A percentile compares a stretch with the other conserved stretches of the same genome.
Conservation (phyloP, 2,888 invertebrate genomes). For the Nebria brevicollis region DNA sequence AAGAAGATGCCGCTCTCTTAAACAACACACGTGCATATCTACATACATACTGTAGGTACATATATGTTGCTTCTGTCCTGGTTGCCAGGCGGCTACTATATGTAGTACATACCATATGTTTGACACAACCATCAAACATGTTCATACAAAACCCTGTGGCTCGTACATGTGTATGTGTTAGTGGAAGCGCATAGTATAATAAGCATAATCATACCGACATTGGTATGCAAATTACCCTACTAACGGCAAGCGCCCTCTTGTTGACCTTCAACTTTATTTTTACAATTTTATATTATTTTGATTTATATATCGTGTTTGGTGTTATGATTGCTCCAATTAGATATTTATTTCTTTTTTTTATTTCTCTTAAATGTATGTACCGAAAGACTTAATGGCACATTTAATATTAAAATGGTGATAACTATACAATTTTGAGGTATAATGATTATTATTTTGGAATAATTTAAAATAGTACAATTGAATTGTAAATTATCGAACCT, state of each 20-base stretch:
- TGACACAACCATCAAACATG: slow-evolving; percentile 11
- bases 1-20: slow-evolving; percentile 8
- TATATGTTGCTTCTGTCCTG: neutral
- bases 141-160: neutral
- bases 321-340: neutral
- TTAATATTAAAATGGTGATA: no score
- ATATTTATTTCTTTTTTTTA: neutral
- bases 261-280: neutral
- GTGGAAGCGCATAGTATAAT: slow-evolving; percentile 6
- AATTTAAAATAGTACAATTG: no score
- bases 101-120: neutral
- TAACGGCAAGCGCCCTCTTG: neutral
- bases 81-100: neutral
- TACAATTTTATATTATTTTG: neutral
- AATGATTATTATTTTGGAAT: no score
- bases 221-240: slow-evolving; percentile 15
- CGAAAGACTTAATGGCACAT: no score
- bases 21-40: slow-evolving; percentile 12
- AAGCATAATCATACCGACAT: slow-evolving; percentile 13
- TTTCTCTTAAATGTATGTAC: no score
- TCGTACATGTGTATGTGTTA: neutral
- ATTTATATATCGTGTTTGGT: neutral
- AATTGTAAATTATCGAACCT: no score
- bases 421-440: no score
- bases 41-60: neutral